Base-by-base conservation (phyloP, 2,113 vertebrate genomes). In the Phainopepla nitens region DNA sequence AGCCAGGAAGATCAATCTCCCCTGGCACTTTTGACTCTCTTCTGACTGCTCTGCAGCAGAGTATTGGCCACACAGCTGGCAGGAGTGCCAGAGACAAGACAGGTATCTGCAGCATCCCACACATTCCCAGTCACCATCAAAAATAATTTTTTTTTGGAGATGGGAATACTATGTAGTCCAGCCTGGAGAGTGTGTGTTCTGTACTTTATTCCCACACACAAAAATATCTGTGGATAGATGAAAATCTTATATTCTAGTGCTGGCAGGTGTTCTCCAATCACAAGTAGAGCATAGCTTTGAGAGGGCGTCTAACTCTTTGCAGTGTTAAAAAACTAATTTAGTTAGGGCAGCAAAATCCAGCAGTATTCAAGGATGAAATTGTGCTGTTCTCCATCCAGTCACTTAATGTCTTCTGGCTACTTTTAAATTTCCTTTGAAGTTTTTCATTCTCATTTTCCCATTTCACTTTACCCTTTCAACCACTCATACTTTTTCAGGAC, bases 401-500 rank as follows among this genome's bases (percentile, higher is more conserved):
- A 47, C n/a, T 80, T 79, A 64, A 60, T 49, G 31, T 47, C 25
- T 72, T 36, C 62, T 66, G 24, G 54, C 27, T 86, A 45, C 39
- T 58, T 89, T 71, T 44, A 81, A 42, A 49, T 89, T 93, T 95
- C 35, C 71, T 89, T 91, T 75, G 33, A 92, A 71, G 84, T 39
- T 72, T 85, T 94, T 58, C 62, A 62, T 89, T 84, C 60, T 93
- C 56, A 78, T 93, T 97, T 86, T 68, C 41, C 66, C 29, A 22
- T 56, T 95, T 73, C 18, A 35, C 14, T 89, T 93, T 33, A 84
- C 83, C 78, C 45, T 87, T 95, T 96, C 58, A 83, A 88, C 51
- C 64, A 68, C 71, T 92, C 87, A 88, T 47, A 94, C 23, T 85
- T 90, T 94, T 35, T 19, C 42, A 61, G 69, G 61, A 87, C 11